Conservation (phyloP, 2,888 invertebrate species). For the Apocheima hispidaria region DNA sequence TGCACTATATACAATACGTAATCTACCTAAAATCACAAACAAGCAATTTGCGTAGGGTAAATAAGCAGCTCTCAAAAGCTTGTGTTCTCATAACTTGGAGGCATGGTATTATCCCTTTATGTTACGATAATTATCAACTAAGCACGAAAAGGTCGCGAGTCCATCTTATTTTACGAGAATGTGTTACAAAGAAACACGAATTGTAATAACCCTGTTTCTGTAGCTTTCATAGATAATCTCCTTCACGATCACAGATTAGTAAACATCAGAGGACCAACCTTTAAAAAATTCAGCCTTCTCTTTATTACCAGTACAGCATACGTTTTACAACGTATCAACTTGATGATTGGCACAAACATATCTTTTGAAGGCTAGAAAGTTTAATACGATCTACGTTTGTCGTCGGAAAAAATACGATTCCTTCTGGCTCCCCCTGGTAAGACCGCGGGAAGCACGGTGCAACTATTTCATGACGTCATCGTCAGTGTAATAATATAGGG, state of each 20-base stretch:
- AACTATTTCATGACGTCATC: too few species aligned
- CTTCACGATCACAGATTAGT: background rate
- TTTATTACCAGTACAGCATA: too few species aligned
- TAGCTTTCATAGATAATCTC: conserved; percentile 21
- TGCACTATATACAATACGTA: too few species aligned
- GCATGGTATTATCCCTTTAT: background rate
- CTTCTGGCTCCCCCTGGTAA: too few species aligned
- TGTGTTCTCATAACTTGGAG: background rate
- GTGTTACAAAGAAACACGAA: conserved; percentile 17
- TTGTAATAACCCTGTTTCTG: conserved; percentile 15
- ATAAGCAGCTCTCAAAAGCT: background rate
- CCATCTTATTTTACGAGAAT: conserved; percentile 17
- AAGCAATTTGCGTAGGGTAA: background rate
- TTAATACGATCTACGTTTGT: too few species aligned
- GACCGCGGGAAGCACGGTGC: too few species aligned
- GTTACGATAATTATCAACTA: conserved; percentile 17
- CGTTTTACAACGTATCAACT: too few species aligned
- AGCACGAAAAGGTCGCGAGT: conserved; percentile 10
- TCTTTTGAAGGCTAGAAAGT: too few species aligned
- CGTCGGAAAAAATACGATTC: too few species aligned
- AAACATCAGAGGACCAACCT: background rate
- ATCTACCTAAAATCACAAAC: background rate
- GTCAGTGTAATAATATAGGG: too few species aligned
- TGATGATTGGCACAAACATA: too few species aligned
- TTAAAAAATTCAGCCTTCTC: too few species aligned